Evolutionary conservation across 2,113 vertebrate species (phyloP).

Genomic region (Hypocryptadius cinnamomeus): DNA sequence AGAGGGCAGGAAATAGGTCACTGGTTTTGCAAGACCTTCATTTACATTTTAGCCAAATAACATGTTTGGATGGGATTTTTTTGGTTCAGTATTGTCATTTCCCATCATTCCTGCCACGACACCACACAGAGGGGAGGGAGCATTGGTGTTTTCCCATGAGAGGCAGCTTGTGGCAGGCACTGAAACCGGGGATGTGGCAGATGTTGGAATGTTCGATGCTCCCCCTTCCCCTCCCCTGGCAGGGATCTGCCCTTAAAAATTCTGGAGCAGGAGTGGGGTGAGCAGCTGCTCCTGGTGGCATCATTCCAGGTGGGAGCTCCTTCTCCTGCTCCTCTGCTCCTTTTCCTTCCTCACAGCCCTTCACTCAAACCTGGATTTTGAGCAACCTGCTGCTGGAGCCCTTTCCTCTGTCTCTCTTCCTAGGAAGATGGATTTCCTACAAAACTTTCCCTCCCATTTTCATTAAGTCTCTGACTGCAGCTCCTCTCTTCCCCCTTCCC

Average conservation of each 20-base stretch:
- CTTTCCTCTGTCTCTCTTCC: neutral
- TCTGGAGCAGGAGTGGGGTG: accelerated
- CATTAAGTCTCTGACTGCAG: accelerated
- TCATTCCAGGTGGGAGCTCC: neutral
- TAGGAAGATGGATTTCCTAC: neutral
- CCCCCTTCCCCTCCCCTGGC: neutral
- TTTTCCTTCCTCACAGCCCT: neutral
- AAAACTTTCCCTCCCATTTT: neutral
- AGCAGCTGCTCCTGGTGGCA: neutral
- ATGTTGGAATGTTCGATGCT: neutral
- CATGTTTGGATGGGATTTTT: neutral
- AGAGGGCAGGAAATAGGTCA: neutral
- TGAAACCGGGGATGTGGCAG: neutral
- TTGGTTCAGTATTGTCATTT: neutral
- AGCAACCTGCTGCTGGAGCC: neutral
- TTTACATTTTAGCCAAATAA: neutral
- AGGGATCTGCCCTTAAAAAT: neutral
- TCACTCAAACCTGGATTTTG: neutral
- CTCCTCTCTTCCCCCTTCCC: neutral
- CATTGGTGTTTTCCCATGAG: neutral
- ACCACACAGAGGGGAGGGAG: neutral
- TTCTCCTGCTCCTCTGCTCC: neutral
- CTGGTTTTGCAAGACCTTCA: neutral
- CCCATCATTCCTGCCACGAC: neutral
- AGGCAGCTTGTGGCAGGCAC: neutral